A percentile compares a stretch with the other conserved stretches of the same genome.
These are phyloP conservation scores for Leptopilina clavipes DNA, from an alignment of 1,140 invertebrate genomes.

Conservation along the genomic window DNA sequence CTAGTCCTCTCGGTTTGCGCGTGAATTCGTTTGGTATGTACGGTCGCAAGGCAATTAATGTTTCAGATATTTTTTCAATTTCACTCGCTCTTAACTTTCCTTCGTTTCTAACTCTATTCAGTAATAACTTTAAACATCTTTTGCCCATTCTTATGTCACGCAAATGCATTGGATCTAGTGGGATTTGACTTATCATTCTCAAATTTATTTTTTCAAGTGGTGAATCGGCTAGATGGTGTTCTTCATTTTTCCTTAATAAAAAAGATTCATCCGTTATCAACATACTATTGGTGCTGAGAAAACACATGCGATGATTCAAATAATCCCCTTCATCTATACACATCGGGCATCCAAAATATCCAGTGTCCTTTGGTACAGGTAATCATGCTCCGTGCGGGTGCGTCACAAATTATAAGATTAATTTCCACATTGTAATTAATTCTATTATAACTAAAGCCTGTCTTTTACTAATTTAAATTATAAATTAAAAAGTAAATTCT, in stretches of 20 bases:
- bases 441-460: conserved; percentile 35
- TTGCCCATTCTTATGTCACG: background rate
- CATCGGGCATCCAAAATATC: too few relatives aligned
- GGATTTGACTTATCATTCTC: background rate
- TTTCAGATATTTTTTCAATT: background rate
- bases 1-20: background rate
- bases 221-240: too few relatives aligned
- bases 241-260: too few relatives aligned
- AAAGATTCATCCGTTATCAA: background rate
- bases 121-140: background rate
- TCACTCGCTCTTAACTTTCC: background rate
- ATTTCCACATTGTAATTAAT: conserved; percentile 26
- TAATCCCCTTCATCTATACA: too few relatives aligned
- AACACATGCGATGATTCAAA: too few relatives aligned
- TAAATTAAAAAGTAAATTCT: too few relatives aligned
- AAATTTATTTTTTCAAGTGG: background rate
- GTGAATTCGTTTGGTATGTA: background rate
- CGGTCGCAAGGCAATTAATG: background rate
- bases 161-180: background rate
- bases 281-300: too few relatives aligned
- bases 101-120: background rate
- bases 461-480: too few relatives aligned
- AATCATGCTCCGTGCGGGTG: conserved; percentile 35
- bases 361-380: too few relatives aligned
- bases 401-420: conserved; percentile 41